Percentiles rank a stretch among this genome's conserved stretches.
Conservation (phyloP, 2,797 vertebrate genomes). For the Darevskia nairensis region DNA sequence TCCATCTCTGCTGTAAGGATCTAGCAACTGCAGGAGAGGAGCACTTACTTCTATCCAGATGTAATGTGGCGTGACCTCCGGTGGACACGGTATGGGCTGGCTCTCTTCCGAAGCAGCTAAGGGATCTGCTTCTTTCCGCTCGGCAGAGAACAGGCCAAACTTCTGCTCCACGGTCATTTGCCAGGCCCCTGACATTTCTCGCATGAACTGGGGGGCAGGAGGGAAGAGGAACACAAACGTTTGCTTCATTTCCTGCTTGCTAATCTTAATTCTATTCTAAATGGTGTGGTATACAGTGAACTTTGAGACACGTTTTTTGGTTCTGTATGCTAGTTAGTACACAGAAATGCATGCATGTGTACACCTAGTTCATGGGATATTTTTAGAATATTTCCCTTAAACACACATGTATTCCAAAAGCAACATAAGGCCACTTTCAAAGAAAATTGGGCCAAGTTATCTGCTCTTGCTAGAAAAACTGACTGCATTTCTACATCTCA, state of each 20-base stretch:
- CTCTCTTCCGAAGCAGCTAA: conserved; percentile 94
- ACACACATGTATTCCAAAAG: neutral
- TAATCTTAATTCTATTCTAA: neutral
- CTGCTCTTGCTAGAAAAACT: neutral
- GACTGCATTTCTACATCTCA: neutral
- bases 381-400: neutral
- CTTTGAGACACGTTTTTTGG: neutral
- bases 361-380: too few species aligned
- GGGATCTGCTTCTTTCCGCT: conserved; percentile 92
- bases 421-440: neutral
- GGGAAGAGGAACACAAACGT: neutral
- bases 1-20: neutral
- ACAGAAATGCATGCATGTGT: neutral
- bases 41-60: conserved; percentile 93
- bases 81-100: conserved; percentile 90
- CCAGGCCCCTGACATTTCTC: conserved; percentile 97
- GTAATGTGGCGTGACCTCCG: conserved; percentile 91
- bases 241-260: fast-evolving
- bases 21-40: neutral
- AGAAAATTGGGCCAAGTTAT: too few species aligned
- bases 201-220: conserved; percentile 86
- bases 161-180: conserved; percentile 97
- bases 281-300: fast-evolving
- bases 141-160: conserved; percentile 90
- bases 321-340: neutral